Percentiles rank a stretch among this genome's conserved stretches.
Evolutionary conservation across 2,797 vertebrate genomes (phyloP).

Genomic region (Gallinago solitaria): DNA sequence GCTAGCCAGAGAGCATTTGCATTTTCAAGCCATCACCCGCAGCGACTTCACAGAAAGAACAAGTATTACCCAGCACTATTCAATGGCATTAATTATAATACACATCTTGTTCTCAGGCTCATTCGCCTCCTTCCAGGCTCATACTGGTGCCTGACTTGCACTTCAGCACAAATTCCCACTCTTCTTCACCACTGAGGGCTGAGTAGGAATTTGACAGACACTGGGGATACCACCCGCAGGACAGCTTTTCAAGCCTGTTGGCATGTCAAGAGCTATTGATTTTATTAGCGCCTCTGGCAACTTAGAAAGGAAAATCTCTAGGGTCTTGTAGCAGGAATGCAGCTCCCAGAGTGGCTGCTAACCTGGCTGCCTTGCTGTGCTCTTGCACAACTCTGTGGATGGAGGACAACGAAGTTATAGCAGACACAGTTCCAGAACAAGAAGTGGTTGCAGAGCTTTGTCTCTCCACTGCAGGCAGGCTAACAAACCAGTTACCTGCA

Average conservation of each 20-base stretch:
- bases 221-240: not conserved
- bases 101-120: not conserved
- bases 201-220: not conserved
- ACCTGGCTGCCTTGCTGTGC: not conserved
- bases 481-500: not conserved
- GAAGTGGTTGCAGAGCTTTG: not conserved
- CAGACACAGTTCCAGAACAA: not conserved
- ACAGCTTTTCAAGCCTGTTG: not conserved
- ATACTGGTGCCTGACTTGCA: not conserved
- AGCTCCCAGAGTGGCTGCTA: not conserved
- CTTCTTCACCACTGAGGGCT: not conserved
- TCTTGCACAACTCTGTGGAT: not conserved
- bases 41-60: slow-evolving; percentile 16
- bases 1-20: not conserved
- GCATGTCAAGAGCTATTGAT: not conserved
- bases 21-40: not conserved
- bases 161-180: not conserved
- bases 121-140: slow-evolving; percentile 5
- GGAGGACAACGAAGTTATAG: not conserved
- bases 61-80: not conserved
- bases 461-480: not conserved
- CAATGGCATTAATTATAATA: not conserved
- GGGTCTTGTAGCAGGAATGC: not conserved
- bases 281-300: slow-evolving; percentile 13
- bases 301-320: not conserved